Percentiles rank a stretch among this genome's conserved stretches.
These are phyloP conservation scores for Pitangus sulphuratus DNA, from an alignment of 2,797 vertebrate genomes.

Conservation along the genomic window DNA sequence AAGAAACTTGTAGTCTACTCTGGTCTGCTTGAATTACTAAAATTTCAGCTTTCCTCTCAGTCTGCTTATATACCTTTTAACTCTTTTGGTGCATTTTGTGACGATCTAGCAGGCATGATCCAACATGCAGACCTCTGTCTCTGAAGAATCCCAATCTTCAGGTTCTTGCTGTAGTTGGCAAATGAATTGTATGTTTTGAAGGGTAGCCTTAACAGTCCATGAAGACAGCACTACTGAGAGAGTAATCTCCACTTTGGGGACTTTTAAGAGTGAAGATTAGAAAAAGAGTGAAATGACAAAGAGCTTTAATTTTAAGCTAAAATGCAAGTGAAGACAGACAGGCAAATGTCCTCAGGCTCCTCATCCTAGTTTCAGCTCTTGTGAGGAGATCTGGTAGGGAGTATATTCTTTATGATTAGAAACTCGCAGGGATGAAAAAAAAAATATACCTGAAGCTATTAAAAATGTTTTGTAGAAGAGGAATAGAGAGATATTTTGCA, in stretches of 20 bases:
- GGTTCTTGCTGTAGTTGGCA: background rate
- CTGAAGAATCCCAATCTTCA: background rate
- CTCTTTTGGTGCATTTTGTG: background rate
- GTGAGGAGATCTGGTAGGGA: conserved; percentile 28
- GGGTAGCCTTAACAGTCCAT: background rate
- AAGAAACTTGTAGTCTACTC: accelerated
- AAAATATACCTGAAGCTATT: conserved; percentile 41
- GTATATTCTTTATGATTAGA: conserved; percentile 44
- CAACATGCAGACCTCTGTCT: background rate
- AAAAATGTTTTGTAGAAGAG: conserved; percentile 49
- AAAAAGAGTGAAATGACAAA: conserved; percentile 42
- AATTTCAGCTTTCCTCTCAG: background rate
- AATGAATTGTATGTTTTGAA: conserved; percentile 12
- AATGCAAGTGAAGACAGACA: conserved; percentile 26
- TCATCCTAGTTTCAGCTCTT: conserved; percentile 32
- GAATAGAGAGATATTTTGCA: conserved; percentile 31
- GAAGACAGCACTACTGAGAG: background rate
- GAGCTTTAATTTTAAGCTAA: conserved; percentile 63
- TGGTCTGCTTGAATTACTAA: background rate
- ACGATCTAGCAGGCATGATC: background rate
- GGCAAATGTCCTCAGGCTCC: conserved; percentile 47
- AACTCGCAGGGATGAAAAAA: conserved; percentile 35
- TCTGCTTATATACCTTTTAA: background rate
- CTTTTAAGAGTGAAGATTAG: conserved; percentile 10
- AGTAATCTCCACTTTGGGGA: background rate